Evolutionary conservation across 2,113 vertebrate species (phyloP).

Genomic region (Dicerorhinus sumatrensis): DNA sequence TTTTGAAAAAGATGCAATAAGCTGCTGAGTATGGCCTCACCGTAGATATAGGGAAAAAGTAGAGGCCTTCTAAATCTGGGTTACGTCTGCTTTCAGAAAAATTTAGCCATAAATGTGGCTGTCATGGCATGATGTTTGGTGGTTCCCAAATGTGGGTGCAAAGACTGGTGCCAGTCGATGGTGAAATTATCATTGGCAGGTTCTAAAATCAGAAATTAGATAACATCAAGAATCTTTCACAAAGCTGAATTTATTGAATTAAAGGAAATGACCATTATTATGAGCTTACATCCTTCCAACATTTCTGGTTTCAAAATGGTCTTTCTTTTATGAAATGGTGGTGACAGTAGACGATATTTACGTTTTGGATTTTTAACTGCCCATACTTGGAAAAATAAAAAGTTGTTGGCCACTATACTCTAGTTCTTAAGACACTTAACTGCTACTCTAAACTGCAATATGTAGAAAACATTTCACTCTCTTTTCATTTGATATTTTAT

Average conservation of each 20-base stretch:
- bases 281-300: not conserved
- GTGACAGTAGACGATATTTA: not conserved
- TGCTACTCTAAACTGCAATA: not conserved
- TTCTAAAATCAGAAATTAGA: conserved; percentile 49
- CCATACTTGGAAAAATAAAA: not conserved
- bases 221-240: not conserved
- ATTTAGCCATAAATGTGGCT: not conserved
- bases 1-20: conserved; percentile 4
- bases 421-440: not conserved
- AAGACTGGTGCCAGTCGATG: not conserved
- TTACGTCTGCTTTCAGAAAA: conserved; percentile 37
- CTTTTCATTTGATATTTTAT: not conserved
- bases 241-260: conserved; percentile 21
- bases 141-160: not conserved
- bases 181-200: not conserved
- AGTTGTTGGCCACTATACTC: not conserved
- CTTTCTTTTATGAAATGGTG: conserved; percentile 9
- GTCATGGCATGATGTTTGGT: not conserved
- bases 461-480: not conserved
- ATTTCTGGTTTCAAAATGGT: conserved; percentile 35
- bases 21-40: not conserved
- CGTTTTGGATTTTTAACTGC: conserved; percentile 20
- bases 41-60: not conserved
- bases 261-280: not conserved
- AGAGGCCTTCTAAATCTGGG: not conserved